Base-by-base conservation (phyloP, 2,113 vertebrate genomes). In the Pelobates fuscus region DNA sequence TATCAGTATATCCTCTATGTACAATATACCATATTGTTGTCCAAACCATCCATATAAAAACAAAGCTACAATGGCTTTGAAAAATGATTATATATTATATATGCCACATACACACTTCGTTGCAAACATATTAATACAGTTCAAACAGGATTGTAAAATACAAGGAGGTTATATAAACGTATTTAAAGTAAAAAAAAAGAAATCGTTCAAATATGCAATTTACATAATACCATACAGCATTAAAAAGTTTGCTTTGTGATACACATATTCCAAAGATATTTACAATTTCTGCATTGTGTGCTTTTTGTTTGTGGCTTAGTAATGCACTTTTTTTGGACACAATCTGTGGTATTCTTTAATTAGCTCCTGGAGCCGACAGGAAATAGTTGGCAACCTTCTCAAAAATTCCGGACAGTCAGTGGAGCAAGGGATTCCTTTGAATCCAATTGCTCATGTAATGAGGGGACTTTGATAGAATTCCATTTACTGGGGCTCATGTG, bases 261-360 rank as follows among this genome's bases (percentile, higher is more conserved):
- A 30, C 1, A 37, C 46, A 41, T 70, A 43, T 59, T 60, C 10
- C 55, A 60, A 43, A 43, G 20, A 44, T 12, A 60, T 23, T 6
- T 3, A 59, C 29, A 69, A 25, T 24, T 21, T 8, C 8, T 71
- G 37, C 59, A 8, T 17, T 43, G n/a, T n/a, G n/a, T n/a, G n/a
- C n/a, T n/a, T 23, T 4, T 41, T 64, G 57, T n/a, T 27, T 59
- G 76, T 81, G 67, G 70, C 71, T 68, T 76, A 61, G 27, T 54
- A 18, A 65, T 76, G 23, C 17, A 5, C 73, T 43, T 59, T 69
- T 62, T 68, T 67, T 61, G 73, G 64, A 68, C 57, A 77, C 41
- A 30, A 77, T 67, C 73, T 68, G 73, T 61, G 65, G 73, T 60
- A 60, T 68, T 68, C 73, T 77, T 77, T 77, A 77, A 77, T 77